Percentiles rank a stretch among this genome's conserved stretches.
Evolutionary conservation across 2,888 invertebrate species (phyloP).

Genomic region (Dexiosoma caninum): DNA sequence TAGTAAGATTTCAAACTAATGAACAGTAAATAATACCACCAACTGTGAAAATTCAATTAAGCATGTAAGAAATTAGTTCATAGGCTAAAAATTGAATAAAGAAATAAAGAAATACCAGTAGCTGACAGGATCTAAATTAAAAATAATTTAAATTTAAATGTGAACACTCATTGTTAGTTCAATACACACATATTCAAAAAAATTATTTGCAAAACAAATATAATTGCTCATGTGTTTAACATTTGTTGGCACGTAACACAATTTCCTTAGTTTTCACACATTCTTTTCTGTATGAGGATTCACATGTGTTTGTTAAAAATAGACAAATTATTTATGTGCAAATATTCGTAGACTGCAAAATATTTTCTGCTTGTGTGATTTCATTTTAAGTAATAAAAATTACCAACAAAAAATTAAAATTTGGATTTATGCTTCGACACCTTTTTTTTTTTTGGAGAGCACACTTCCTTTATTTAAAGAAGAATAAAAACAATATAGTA

Average conservation of each 20-base stretch:
- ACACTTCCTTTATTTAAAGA: background rate
- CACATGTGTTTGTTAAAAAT: background rate
- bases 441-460: constrained; percentile 33
- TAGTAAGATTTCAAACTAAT: no score
- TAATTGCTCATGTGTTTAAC: background rate
- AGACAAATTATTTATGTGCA: constrained; percentile 7
- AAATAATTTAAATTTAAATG: no score
- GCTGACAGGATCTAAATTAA: no score
- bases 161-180: no score
- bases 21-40: no score
- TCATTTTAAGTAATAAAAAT: constrained; percentile 2
- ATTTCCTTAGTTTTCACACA: background rate
- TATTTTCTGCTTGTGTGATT: constrained; percentile 49
- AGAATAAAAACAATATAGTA: no score
- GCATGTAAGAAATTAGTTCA: no score
- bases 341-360: constrained; percentile 10
- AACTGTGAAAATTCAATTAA: no score
- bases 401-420: constrained; percentile 8
- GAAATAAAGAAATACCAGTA: no score
- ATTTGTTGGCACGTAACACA: background rate
- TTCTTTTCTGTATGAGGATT: background rate
- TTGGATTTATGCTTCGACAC: constrained; percentile 52
- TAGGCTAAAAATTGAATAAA: no score
- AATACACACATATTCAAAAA: no score
- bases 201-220: no score